These are phyloP conservation scores for Echeneis naucrates DNA, from an alignment of 2,797 vertebrate species.

Conservation along the genomic window DNA sequence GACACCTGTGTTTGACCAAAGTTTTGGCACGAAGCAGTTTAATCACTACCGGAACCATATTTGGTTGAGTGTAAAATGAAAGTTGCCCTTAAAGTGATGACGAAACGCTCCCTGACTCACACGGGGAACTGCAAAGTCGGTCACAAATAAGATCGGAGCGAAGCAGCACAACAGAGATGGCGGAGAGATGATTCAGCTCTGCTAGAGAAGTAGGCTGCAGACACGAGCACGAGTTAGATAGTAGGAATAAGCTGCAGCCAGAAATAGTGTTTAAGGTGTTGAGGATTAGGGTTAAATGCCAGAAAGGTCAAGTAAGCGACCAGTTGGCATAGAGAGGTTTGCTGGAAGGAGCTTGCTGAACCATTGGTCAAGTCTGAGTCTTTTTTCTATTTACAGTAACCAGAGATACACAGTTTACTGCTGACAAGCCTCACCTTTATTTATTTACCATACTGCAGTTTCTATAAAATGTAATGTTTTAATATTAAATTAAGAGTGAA, in stretches of 20 bases:
- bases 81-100: conserved; percentile 45
- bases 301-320: conserved; percentile 75
- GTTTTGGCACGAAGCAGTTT: conserved; percentile 45
- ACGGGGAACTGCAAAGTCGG: conserved; percentile 67
- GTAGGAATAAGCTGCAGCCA: conserved; percentile 71
- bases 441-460: not conserved
- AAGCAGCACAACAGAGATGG: conserved; percentile 44
- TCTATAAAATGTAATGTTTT: not conserved
- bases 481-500: not conserved
- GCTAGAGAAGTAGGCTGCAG: conserved; percentile 46
- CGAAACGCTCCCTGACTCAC: conserved; percentile 59
- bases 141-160: conserved; percentile 54
- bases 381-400: conserved; percentile 7
- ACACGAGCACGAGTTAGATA: conserved; percentile 56
- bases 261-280: conserved; percentile 77
- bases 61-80: conserved; percentile 64
- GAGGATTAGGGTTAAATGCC: conserved; percentile 83
- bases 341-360: conserved; percentile 37
- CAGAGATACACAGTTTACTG: not conserved
- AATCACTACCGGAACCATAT: conserved; percentile 61
- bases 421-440: not conserved
- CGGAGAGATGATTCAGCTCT: conserved; percentile 64
- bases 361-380: conserved; percentile 32
- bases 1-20: conserved; percentile 83
- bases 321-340: conserved; percentile 71